Base-by-base conservation (phyloP, 1,140 invertebrate species). In the Trypoxylus dichotomus region DNA sequence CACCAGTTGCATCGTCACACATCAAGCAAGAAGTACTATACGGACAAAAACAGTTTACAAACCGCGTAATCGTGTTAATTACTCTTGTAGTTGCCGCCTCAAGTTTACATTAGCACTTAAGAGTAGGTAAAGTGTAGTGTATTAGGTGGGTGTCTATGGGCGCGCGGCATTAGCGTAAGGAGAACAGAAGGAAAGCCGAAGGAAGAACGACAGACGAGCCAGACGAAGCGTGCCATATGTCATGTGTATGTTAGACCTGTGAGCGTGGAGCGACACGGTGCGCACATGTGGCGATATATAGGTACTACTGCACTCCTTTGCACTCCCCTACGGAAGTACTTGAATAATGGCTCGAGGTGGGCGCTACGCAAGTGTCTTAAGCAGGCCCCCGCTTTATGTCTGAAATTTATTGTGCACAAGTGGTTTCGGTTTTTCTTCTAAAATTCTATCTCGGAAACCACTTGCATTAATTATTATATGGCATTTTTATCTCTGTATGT, bases 191-290 rank as follows among this genome's bases (percentile, higher is more conserved):
- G 60, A 68, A 68, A 25, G 60, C 60, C 60, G 60, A 68, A 68
- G 60, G 13, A 68, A 21, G 21, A 74, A 74, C 72, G 41, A 43
- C 72, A 74, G 72, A 74, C 27, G 21, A 37, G 29, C 72, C 63
- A 74, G 72, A 74, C 72, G 72, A 74, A 74, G 72, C 72, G 72
- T 74, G 72, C 72, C 72, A 74, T 37, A 74, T 74, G 72, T 74
- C 72, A 74, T 37, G 60, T 68, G 60, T 54, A 24, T 71, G 63
- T 74, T 74, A 74, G 72, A 74, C 72, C 72, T 74, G 72, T 74
- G 21, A n/a, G 19, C 10, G 32, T 68, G 27, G 60, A 27, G 27
- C 60, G 19, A 29, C 24, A 5, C 60, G 60, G 72, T 41, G 29
- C 5, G 21, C 72, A 74, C 72, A 74, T 74, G 72, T 74, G 72